Base-by-base conservation (phyloP, 2,113 vertebrate genomes). In the Phalacrocorax aristotelis region DNA sequence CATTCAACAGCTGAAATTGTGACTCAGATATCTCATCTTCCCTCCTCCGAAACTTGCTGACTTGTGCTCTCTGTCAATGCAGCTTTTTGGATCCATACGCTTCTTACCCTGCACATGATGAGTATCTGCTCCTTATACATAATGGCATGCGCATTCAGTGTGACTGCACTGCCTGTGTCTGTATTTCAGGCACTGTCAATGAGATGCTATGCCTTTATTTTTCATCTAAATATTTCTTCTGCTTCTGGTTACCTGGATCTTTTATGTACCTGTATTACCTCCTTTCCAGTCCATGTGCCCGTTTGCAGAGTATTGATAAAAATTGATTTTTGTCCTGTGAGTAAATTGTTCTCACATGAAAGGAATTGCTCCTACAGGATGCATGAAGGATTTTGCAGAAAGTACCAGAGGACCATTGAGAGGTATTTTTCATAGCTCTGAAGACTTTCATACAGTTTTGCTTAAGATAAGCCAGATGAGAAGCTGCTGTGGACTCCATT, bases 321-420 rank as follows among this genome's bases (percentile, higher is more conserved):
- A 94, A 96, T n/a, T 66, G 64, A 75, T 96, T 91, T 95, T 91
- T 30, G 10, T 69, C 75, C 91, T 72, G 57, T 84, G 69, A 93
- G 78, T 91, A 93, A 95, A 94, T 84, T 87, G 54, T 81, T 27
- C 61, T 89, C 8, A 3, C 29, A 42, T 74, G 76, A 92, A 94
- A 92, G 55, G 83, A 91, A 84, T 78, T 90, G 42, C 36, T 89
- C 89, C 93, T 86, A 11, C 32, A 78, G 77, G 64, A 54, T 55
- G 22, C 5, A 36, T 75, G 83, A 89, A 87, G 29, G n/a, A 91
- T 92, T 95, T 52, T 86, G 44, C 30, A 16, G 66, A 74, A 88
- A 61, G 23, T 32, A 75, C 51, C 26, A 40, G 70, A 71, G 77
- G 46, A 60, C 61, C 4, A 0, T 19, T 38, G 57, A 93, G 87